Percentiles rank a stretch among this genome's conserved stretches.
These are phyloP conservation scores for Physella acuta DNA, from an alignment of 1,140 invertebrate species.

Conservation along the genomic window DNA sequence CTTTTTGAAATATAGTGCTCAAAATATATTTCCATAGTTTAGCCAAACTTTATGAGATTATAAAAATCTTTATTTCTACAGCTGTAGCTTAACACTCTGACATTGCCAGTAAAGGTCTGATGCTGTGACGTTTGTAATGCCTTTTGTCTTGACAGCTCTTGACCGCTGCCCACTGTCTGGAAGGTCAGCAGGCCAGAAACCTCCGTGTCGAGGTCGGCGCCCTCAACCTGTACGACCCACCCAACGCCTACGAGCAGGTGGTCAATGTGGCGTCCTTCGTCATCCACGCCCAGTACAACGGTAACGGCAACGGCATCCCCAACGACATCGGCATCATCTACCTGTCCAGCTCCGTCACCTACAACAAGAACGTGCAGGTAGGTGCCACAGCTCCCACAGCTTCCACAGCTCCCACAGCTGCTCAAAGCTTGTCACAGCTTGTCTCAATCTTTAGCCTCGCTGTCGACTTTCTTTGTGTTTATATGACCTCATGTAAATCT, in stretches of 20 bases:
- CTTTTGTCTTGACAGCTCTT: not conserved
- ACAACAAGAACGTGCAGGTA: not conserved
- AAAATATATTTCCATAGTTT: not conserved
- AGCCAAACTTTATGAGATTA: too few relatives aligned
- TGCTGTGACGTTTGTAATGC: too few relatives aligned
- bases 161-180: not conserved
- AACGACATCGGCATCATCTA: constrained; percentile 3
- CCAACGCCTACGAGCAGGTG: not conserved
- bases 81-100: not conserved
- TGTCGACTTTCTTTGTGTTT: too few relatives aligned
- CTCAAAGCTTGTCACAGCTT: too few relatives aligned
- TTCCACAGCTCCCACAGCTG: too few relatives aligned
- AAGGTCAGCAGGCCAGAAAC: not conserved
- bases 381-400: not conserved
- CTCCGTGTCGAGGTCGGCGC: not conserved
- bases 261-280: not conserved
- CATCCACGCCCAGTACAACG: not conserved
- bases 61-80: not conserved
- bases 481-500: too few relatives aligned
- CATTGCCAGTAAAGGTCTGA: too few relatives aligned
- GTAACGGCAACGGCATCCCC: not conserved
- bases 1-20: not conserved
- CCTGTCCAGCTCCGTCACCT: not conserved
- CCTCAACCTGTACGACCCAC: not conserved
- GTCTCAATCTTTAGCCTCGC: too few relatives aligned